Evolutionary conservation across 2,113 vertebrate genomes (phyloP), one percentile per base, ranked within the genome.

Genomic region (Nycticorax nycticorax): DNA sequence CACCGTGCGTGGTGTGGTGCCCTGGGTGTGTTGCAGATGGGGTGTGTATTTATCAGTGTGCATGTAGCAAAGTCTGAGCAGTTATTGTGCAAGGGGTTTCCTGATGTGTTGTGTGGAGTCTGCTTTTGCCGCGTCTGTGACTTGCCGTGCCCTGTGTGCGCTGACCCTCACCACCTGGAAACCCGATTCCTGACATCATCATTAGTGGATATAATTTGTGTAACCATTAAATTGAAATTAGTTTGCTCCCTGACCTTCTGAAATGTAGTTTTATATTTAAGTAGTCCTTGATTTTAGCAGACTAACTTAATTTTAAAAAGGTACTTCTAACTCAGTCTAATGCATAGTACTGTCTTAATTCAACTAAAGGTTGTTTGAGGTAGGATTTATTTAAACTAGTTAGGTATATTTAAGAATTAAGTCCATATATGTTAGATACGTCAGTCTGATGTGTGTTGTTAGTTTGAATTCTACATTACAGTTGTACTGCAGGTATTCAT

Each of bases 1-100:
- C 59, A 3, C 62, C 0, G 0, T 3, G 3, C 0, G 1, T 23
- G 48, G 21, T 33, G 73, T 9, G 64, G 12, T 26, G 43, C 8
- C 0, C n/a, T 14, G 72, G 56, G n/a, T 28, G 48, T 53, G 90
- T 35, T 33, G 43, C 64, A 12, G 55, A 5, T 9, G 19, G 60
- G 45, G 39, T 33, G 43, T 24, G 39, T 19, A 2, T 67, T 60
- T 78, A 32, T 88, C 82, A 6, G 33, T 1, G 60, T 60, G 41
- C 19, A 2, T 1, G 30, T 23, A 39, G 69, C 66, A 10, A 57
- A 62, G 75, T 39, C 89, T 39, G 71, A 71, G 84, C 43, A 3
- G 14, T n/a, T 57, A 1, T 23, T 68, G 57, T 26, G 39, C n/a
- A 22, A 53, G n/a, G 11, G 10, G 9, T 19, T 86, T 57, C 47